These are phyloP conservation scores for Schizothorax lantsangensis DNA, from an alignment of 2,797 vertebrate species.

Conservation along the genomic window DNA sequence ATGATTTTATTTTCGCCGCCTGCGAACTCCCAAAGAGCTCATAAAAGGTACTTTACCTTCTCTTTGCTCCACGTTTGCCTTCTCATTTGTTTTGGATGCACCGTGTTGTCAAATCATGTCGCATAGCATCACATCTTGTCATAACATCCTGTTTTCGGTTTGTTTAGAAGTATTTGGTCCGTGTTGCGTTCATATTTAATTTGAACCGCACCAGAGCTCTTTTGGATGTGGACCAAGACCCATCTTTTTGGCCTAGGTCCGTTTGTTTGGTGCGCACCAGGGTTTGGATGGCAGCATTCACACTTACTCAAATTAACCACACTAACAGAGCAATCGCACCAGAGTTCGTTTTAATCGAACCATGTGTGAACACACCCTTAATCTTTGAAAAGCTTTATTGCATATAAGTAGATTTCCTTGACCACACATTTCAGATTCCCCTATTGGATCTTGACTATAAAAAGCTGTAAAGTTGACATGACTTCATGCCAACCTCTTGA, in stretches of 20 bases:
- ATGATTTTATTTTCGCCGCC: no score
- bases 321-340: not conserved
- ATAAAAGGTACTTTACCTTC: no score
- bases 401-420: not conserved
- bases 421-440: not conserved
- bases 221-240: not conserved
- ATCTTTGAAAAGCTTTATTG: not conserved
- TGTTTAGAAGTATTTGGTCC: not conserved
- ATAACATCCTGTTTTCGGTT: not conserved
- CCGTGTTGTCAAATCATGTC: not conserved
- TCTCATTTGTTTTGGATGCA: no score
- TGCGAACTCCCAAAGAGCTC: no score
- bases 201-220: not conserved
- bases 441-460: not conserved
- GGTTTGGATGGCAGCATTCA: not conserved
- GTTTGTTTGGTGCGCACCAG: not conserved
- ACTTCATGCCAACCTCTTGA: not conserved
- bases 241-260: no score
- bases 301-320: not conserved
- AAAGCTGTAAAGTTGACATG: not conserved
- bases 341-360: not conserved
- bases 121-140: no score
- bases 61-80: no score
- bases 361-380: not conserved
- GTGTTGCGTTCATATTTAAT: not conserved